These are phyloP conservation scores for Apotomis betuletana DNA, from an alignment of 2,888 invertebrate genomes.

Conservation along the genomic window DNA sequence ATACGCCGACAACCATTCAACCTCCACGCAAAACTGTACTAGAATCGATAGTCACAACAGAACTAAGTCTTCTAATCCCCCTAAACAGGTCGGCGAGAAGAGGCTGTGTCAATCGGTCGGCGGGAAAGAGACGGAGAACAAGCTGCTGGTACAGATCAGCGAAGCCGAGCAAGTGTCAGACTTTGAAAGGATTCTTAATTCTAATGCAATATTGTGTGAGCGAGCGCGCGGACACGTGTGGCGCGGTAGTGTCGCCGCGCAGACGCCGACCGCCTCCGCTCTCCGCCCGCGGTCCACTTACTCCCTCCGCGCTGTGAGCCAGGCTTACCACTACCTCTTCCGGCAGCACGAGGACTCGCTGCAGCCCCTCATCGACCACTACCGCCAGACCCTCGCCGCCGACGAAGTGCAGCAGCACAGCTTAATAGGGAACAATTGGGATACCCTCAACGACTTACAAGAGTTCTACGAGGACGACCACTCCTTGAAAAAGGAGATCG, in stretches of 20 bases:
- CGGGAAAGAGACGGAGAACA: conserved; percentile 80
- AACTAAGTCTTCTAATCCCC: conserved; percentile 72
- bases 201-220: conserved; percentile 81
- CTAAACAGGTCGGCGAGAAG: conserved; percentile 77
- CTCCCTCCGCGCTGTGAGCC: conserved; percentile 74
- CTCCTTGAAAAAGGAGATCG: conserved; percentile 65
- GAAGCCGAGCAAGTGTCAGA: conserved; percentile 85
- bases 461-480: conserved; percentile 81
- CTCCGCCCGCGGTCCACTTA: conserved; percentile 73
- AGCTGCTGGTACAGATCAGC: conserved; percentile 81
- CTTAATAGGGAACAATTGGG: conserved; percentile 67
- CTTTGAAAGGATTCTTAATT: conserved; percentile 86
- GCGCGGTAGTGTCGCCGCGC: conserved; percentile 63
- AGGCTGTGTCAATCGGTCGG: conserved; percentile 71
- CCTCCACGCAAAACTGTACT: conserved; percentile 54
- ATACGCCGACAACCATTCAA: conserved; percentile 72
- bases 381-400: conserved; percentile 60
- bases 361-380: conserved; percentile 71
- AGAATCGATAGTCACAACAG: conserved; percentile 62
- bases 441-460: conserved; percentile 74
- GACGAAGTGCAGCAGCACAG: conserved; percentile 53
- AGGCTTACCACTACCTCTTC: conserved; percentile 75
- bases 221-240: conserved; percentile 73
- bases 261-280: conserved; percentile 63
- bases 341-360: conserved; percentile 78